phyloP scores from a whole-genome alignment of 2,888 invertebrate species.

The Brenthis ino region DNA sequence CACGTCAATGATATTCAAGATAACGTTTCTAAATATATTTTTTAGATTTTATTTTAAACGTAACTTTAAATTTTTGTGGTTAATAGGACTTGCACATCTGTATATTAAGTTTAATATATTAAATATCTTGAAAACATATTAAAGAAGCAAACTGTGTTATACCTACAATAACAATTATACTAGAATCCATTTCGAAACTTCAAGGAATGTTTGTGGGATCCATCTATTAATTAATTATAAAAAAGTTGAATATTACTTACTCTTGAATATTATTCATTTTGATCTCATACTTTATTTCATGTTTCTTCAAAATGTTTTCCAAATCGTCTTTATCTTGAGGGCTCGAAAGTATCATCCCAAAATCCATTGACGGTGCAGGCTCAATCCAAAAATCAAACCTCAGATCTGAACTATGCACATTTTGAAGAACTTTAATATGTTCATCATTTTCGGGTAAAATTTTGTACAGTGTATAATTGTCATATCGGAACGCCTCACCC shows the following conservation, averaged over 20 bases:
- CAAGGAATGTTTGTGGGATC: no score
- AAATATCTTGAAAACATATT: no score
- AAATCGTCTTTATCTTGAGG: conserved; percentile 61
- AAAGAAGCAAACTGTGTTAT: no score
- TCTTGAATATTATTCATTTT: conserved; percentile 74
- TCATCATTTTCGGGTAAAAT: conserved; percentile 71
- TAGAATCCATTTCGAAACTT: no score
- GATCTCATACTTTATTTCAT: conserved; percentile 66
- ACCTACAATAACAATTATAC: no score
- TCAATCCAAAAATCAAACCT: conserved; percentile 75
- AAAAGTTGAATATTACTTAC: conserved; percentile 55
- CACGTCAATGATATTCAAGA: no score
- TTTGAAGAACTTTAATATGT: conserved; percentile 74
- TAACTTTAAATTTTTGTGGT: no score
- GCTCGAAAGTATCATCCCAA: conserved; percentile 68
- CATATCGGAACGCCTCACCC: conserved; percentile 58
- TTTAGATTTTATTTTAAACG: no score
- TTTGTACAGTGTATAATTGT: conserved; percentile 78
- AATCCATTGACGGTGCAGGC: conserved; percentile 55
- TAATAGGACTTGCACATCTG: no score
- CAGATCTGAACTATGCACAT: conserved; percentile 64
- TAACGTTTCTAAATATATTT: no score
- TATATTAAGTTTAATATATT: no score
- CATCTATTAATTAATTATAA: not conserved
- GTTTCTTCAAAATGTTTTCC: conserved; percentile 55